These are phyloP conservation scores for Phaetusa simplex DNA, from an alignment of 2,113 vertebrate species.

Conservation along the genomic window DNA sequence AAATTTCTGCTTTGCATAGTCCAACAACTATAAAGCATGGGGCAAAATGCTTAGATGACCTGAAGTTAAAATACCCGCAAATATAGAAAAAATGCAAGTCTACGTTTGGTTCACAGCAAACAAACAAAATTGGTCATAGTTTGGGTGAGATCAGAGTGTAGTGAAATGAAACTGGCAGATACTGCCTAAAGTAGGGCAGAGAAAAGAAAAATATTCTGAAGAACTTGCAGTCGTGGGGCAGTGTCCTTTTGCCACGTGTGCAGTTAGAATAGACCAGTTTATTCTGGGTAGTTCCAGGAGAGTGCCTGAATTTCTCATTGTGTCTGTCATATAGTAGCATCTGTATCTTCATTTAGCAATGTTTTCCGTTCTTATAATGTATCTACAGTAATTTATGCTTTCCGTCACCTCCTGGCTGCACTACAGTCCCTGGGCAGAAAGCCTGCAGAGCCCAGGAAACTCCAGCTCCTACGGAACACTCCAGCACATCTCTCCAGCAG, in stretches of 20 bases:
- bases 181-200: not conserved
- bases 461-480: not conserved
- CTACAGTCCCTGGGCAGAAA: not conserved
- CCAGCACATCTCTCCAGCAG: not conserved
- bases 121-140: not conserved
- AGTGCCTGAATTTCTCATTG: not conserved
- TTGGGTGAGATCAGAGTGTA: not conserved
- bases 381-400: not conserved
- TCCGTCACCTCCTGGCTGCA: conserved; percentile 2
- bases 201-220: not conserved
- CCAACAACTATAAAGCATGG: not conserved
- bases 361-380: not conserved
- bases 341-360: not conserved
- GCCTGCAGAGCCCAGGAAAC: not conserved
- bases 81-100: not conserved
- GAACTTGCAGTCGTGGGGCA: not conserved
- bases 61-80: not conserved
- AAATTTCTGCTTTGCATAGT: not conserved
- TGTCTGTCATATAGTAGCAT: not conserved
- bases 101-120: not conserved
- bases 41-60: not conserved
- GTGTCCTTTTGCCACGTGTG: not conserved
- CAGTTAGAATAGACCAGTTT: not conserved
- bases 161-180: not conserved
- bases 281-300: not conserved